These are phyloP conservation scores for Copidosoma floridanum DNA, from an alignment of 1,140 invertebrate genomes.

Conservation along the genomic window DNA sequence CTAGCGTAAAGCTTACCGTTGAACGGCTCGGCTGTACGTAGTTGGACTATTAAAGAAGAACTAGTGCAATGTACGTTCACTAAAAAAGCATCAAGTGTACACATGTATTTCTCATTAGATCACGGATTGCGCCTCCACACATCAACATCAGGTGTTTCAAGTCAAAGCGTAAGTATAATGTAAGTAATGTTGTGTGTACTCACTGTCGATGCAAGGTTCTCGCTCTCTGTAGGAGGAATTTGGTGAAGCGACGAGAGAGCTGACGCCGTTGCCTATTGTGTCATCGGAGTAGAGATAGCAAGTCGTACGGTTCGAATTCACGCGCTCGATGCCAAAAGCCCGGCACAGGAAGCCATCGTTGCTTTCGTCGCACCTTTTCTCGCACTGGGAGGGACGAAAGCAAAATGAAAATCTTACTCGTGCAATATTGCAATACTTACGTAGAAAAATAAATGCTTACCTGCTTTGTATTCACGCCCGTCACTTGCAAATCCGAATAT, in stretches of 20 bases:
- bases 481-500: constrained; percentile 44
- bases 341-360: constrained; percentile 57
- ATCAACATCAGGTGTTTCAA: too few species aligned
- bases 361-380: constrained; percentile 54
- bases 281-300: constrained; percentile 56
- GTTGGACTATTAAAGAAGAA: constrained; percentile 52
- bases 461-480: constrained; percentile 36
- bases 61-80: constrained; percentile 58
- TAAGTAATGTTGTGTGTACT: too few species aligned
- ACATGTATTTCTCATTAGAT: too few species aligned
- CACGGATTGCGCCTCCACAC: too few species aligned
- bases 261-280: constrained; percentile 48
- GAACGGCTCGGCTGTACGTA: constrained; percentile 57
- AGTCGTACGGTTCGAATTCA: constrained; percentile 24
- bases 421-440: too few species aligned
- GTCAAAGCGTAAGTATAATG: too few species aligned
- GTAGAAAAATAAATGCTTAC: constrained; percentile 33
- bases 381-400: constrained; percentile 47
- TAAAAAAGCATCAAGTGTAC: too few species aligned
- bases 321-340: constrained; percentile 48
- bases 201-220: constrained; percentile 59
- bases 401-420: not conserved
- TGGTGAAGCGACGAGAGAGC: constrained; percentile 40
- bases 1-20: constrained; percentile 55
- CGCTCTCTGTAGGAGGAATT: constrained; percentile 57